These are phyloP conservation scores for Asbolus verrucosus DNA, from an alignment of 1,140 invertebrate genomes.

Conservation along the genomic window DNA sequence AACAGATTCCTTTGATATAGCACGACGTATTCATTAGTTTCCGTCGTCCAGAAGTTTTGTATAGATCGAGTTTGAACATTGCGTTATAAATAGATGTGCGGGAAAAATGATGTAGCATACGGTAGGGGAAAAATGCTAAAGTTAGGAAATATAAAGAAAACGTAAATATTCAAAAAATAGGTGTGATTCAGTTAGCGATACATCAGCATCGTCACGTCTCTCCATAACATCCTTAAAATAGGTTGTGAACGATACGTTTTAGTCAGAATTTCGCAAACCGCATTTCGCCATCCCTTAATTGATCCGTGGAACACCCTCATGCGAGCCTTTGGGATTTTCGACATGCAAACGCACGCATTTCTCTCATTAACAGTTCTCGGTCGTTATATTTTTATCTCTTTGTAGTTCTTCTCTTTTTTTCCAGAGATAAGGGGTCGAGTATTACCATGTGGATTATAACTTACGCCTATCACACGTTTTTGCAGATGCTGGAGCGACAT, in stretches of 20 bases:
- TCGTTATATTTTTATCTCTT: neutral
- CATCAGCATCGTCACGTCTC: no score
- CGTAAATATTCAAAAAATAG: no score
- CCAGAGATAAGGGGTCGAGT: neutral
- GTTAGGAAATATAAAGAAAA: no score
- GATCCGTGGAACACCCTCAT: no score
- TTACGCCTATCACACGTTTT: neutral
- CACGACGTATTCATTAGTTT: neutral
- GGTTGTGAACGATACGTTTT: neutral
- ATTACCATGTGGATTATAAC: slow-evolving; percentile 17
- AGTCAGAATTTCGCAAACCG: neutral
- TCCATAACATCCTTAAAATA: neutral
- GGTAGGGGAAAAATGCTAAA: no score
- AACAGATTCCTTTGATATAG: neutral
- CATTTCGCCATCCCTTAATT: neutral
- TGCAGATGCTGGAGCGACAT: neutral
- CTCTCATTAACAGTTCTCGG: neutral
- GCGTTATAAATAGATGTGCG: neutral
- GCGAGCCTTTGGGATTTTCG: neutral
- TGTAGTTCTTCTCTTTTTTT: neutral
- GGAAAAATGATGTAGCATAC: no score
- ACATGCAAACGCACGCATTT: neutral
- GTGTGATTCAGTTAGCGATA: no score
- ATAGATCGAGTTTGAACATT: neutral
- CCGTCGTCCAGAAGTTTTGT: neutral